Evolutionary conservation across 2,888 invertebrate species (phyloP).

Genomic region (Teinopalpus imperialis): DNA sequence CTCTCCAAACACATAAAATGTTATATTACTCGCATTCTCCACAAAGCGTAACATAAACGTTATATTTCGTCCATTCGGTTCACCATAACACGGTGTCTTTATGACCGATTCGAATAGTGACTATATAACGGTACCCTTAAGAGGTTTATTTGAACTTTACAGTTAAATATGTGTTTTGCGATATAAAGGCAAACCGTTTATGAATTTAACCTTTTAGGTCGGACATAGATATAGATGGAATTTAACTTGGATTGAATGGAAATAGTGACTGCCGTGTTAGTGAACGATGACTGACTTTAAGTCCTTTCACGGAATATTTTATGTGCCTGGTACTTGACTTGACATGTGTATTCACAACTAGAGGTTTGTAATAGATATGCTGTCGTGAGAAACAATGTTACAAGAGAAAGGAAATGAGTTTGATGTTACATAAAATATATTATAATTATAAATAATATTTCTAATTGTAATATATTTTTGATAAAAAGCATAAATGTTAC

Average conservation of each 20-base stretch:
- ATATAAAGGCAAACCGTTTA: constrained; percentile 5
- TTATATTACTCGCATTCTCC: neutral
- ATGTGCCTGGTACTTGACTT: constrained; percentile 7
- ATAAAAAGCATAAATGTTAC: too few relatives aligned
- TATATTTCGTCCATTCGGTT: constrained; percentile 10
- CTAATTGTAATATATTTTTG: too few relatives aligned
- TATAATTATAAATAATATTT: too few relatives aligned
- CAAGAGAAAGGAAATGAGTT: too few relatives aligned
- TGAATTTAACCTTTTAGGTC: constrained; percentile 1
- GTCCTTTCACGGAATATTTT: constrained; percentile 14
- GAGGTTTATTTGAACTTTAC: constrained; percentile 6
- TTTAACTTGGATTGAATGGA: constrained; percentile 4
- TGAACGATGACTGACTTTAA: constrained; percentile 13
- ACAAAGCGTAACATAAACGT: constrained; percentile 4
- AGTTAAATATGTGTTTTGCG: constrained; percentile 3
- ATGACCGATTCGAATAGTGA: constrained; percentile 8
- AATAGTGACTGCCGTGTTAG: constrained; percentile 1
- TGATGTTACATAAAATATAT: too few relatives aligned
- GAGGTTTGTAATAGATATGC: constrained; percentile 20
- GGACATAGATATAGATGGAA: neutral
- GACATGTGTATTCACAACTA: constrained; percentile 1
- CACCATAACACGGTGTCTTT: constrained; percentile 3
- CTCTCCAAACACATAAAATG: neutral
- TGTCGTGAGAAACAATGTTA: too few relatives aligned
- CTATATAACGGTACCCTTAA: constrained; percentile 9